Evolutionary conservation across 2,888 invertebrate genomes (phyloP).

Genomic region (Meliscaeva auricollis): DNA sequence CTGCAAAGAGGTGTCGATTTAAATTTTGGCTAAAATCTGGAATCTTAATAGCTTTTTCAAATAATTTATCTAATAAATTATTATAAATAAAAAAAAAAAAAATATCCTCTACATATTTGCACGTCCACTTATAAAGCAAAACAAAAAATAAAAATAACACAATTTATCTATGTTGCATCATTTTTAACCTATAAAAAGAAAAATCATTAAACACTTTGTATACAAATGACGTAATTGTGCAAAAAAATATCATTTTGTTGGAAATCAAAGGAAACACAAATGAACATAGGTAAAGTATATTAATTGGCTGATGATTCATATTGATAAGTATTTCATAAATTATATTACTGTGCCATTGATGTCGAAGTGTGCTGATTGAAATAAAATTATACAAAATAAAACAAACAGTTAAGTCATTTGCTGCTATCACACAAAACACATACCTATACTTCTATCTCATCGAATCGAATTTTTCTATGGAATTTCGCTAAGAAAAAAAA

Average conservation of each 20-base stretch:
- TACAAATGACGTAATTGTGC: slow-evolving; percentile 19
- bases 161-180: slow-evolving; percentile 15
- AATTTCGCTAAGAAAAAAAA: too few relatives aligned
- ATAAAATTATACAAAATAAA: not conserved
- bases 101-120: not conserved
- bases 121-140: not conserved
- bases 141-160: not conserved
- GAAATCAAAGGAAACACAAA: not conserved
- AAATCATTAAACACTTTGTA: not conserved
- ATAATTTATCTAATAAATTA: too few relatives aligned
- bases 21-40: too few relatives aligned
- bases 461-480: too few relatives aligned
- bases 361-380: slow-evolving; percentile 9
- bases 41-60: too few relatives aligned
- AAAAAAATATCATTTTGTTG: slow-evolving; percentile 4
- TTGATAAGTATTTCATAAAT: not conserved
- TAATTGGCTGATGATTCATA: slow-evolving; percentile 21
- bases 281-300: not conserved
- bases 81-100: too few relatives aligned
- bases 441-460: too few relatives aligned
- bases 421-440: not conserved
- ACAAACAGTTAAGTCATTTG: not conserved
- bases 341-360: not conserved
- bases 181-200: slow-evolving; percentile 11
- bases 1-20: too few relatives aligned